Base-by-base conservation (phyloP, 2,888 invertebrate species). In the Metopia argyrocephala region DNA sequence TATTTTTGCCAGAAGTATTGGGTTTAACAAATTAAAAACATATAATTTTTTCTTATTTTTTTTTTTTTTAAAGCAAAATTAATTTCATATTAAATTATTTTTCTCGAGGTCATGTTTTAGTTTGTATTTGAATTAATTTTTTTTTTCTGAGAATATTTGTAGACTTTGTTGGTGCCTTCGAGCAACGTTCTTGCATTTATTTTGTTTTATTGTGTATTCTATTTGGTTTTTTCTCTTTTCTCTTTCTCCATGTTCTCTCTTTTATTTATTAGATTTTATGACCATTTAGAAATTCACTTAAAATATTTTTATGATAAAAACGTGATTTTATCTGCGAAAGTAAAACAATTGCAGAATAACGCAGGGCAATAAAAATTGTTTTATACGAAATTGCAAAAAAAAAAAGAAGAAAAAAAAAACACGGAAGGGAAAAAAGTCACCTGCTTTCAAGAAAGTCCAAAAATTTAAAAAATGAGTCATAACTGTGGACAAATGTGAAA, bases 241-340 rank as follows among this genome's bases (percentile, higher is more conserved):
- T 48, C 12, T 57, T 59, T 38, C 38, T 15, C 38, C n/a, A 61
- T n/a, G 23, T 61, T 54, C n/a, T n/a, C n/a, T n/a, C n/a, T n/a
- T n/a, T n/a, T n/a, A n/a, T n/a, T 68, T 28, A 66, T 54, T 65
- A 27, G 66, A 52, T 73, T 66, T 78, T 61, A 78, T 66, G 48
- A 20, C 31, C 54, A 54, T 71, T 61, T 31, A 31, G 20, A 59
- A 20, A 54, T 57, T 78, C 31, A 25, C 54, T 66, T 21, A 78
- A 38, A 64, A 59, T 46, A 78, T 78, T 54, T 78, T 78, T 78
- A 78, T 73, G 66, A 27, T 62, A 25, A n/a, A 78, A 78, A 78
- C 78, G 78, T 78, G 78, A 78, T 78, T 54, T 78, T 73, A 73
- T 78, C 56, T 61, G 38, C 31, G 31, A 56, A 46, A 54, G 21